Base-by-base conservation (phyloP, 2,797 vertebrate genomes). In the Aldrovandia affinis region DNA sequence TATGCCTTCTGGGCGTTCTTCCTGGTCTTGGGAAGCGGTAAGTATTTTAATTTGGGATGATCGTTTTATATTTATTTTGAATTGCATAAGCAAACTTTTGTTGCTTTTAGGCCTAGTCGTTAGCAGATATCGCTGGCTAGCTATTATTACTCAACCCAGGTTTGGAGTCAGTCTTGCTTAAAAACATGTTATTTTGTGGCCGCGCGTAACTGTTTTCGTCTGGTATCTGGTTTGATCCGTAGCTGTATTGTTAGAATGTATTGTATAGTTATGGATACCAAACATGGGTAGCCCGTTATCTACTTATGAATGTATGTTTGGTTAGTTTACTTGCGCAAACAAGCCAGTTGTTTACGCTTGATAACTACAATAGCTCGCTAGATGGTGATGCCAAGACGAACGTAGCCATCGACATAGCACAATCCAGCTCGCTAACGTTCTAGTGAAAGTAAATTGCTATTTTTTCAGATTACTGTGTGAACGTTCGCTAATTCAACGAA, bases 1-100 rank as follows among this genome's bases (percentile, higher is more conserved):
- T 44, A 36, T 20, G 55, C 39, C 10, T 36, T 57, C 18, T 20
- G 78, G 28, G 54, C 36, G 33, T 57, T 83, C 10, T 5, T 78
- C 55, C 73, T 83, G 73, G 25, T 83, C 63, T 30, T 78, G 9
- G 82, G 70, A 4, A 42, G 82, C 54, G 82, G 82, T 83, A 15
- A 57, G 82, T 83, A 61, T 25, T 55, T 28, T 28, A 15, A 5
- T 39, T 73, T 15, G 52, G 0, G 44, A n/a, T 10, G 44, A n/a
- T 47, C 39, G 30, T 70, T 70, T 70, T 70, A 20, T 12, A 50
- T 57, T 15, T 57, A 77, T 77, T 25, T 77, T n/a, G 1, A n/a
- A n/a, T 47, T 77, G 25, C 73, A 22, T n/a, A 77, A 44, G 73
- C 15, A 47, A 77, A 77, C 73, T 44, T 77, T 77, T 47, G 39